These are phyloP conservation scores for Macrochelys suwanniensis DNA, from an alignment of 2,797 vertebrate genomes.

Conservation along the genomic window DNA sequence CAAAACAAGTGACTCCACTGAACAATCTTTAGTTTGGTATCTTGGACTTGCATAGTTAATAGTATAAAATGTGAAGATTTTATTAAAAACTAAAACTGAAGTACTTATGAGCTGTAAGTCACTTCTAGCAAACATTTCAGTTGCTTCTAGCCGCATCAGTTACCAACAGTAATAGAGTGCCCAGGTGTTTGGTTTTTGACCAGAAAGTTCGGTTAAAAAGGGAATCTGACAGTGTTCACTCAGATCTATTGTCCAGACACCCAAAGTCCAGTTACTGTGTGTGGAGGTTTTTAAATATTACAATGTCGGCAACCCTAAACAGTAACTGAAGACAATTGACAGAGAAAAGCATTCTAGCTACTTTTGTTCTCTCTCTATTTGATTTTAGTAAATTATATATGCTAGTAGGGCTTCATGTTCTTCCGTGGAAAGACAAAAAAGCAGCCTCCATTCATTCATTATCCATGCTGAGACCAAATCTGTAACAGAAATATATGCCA, in stretches of 20 bases:
- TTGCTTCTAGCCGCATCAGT: background rate
- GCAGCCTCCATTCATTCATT: slow-evolving; percentile 5
- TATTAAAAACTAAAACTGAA: background rate
- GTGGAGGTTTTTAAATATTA: no score
- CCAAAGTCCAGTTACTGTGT: no score
- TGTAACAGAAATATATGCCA: slow-evolving; percentile 53
- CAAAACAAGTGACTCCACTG: background rate
- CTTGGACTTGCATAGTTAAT: background rate
- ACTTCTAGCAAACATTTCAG: background rate
- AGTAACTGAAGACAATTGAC: background rate
- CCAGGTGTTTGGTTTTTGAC: no score
- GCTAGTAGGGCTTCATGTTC: background rate
- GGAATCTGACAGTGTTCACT: no score
- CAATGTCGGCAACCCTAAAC: no score
- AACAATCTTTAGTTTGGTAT: background rate
- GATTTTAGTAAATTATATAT: slow-evolving; percentile 4
- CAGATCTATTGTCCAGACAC: no score
- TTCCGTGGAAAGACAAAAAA: slow-evolving; percentile 14
- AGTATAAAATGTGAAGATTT: background rate
- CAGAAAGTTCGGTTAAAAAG: no score
- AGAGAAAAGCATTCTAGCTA: background rate
- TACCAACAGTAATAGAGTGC: background rate
- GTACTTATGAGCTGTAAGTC: background rate
- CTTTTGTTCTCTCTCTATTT: slow-evolving; percentile 30
- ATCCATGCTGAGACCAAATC: slow-evolving; percentile 57